phyloP scores from a whole-genome alignment of 2,113 vertebrate species.

The Bambusicola thoracicus region DNA sequence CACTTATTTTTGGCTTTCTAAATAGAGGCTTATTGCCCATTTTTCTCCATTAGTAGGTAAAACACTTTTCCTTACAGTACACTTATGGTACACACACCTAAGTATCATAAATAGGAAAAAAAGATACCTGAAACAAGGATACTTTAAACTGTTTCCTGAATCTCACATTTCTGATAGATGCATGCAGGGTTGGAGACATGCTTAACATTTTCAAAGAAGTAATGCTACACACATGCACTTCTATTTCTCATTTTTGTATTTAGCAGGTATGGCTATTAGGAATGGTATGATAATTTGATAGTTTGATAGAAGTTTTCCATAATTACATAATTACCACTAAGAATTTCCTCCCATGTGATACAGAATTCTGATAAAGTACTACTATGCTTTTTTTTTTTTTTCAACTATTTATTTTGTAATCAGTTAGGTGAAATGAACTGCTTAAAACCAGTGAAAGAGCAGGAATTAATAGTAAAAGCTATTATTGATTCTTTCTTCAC shows the following conservation, averaged over 20 bases:
- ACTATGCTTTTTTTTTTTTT: neutral
- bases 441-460: neutral
- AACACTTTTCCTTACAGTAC: neutral
- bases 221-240: neutral
- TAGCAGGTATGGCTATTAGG: neutral
- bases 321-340: neutral
- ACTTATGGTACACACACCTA: neutral
- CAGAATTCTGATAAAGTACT: neutral
- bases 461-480: neutral
- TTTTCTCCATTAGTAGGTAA: constrained; percentile 2
- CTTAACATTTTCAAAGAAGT: neutral
- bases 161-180: neutral
- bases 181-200: neutral
- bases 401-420: neutral
- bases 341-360: neutral
- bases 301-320: neutral
- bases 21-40: neutral
- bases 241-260: neutral
- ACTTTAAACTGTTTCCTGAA: neutral
- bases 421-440: neutral
- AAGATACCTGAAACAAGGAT: neutral
- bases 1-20: constrained; percentile 30
- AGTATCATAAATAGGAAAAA: neutral
- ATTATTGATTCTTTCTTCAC: neutral
- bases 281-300: neutral